A percentile compares a stretch with the other conserved stretches of the same genome.
Evolutionary conservation across 2,113 vertebrate species (phyloP).

Genomic region (Elanoides forficatus): DNA sequence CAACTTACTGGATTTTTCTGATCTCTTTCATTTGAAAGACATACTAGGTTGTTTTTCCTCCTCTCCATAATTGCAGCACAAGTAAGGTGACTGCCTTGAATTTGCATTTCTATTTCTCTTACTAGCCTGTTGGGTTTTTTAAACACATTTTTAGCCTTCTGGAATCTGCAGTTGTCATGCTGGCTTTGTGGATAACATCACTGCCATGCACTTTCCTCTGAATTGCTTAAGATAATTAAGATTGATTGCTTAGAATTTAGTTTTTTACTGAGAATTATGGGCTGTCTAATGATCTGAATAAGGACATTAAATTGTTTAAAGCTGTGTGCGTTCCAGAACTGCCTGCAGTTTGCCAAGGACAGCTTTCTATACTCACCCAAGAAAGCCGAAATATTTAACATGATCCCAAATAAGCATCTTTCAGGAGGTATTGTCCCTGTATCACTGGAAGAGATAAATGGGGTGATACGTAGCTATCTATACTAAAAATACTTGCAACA

Average conservation of each 20-base stretch:
- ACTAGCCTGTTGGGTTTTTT: neutral
- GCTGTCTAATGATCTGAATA: neutral
- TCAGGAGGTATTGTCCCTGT: constrained; percentile 87
- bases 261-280: neutral
- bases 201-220: neutral
- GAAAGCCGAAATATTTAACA: constrained; percentile 86
- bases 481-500: neutral
- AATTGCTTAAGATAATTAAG: neutral
- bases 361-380: constrained; percentile 79
- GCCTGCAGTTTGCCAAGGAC: neutral
- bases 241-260: neutral
- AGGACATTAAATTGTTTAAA: neutral
- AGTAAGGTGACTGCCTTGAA: neutral
- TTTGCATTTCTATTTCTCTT: neutral
- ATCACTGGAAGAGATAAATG: constrained; percentile 79
- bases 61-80: neutral
- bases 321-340: neutral
- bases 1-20: neutral
- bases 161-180: neutral
- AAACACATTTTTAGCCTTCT: neutral
- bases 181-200: neutral
- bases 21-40: neutral
- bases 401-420: constrained; percentile 92
- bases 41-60: neutral
- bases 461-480: neutral